Percentiles rank a stretch among this genome's conserved stretches.
These are phyloP conservation scores for Corythoichthys haematopterus DNA, from an alignment of 2,113 vertebrate species.

Conservation along the genomic window DNA sequence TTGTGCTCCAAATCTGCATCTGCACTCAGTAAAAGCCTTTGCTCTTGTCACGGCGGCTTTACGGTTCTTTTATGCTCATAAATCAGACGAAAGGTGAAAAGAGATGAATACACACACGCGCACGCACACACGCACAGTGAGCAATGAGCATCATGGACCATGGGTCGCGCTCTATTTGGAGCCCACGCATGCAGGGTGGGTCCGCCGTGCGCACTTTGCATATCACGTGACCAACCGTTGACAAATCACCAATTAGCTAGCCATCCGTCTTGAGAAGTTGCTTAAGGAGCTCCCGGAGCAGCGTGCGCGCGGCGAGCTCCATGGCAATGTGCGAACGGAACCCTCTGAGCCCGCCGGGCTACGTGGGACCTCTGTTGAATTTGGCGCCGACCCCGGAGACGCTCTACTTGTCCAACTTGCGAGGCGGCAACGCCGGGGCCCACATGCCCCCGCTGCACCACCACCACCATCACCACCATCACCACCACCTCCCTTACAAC, in stretches of 20 bases:
- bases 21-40: not conserved
- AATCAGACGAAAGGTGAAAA: slow-evolving; percentile 5
- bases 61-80: slow-evolving; percentile 2
- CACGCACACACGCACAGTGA: not conserved
- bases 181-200: slow-evolving; percentile 55
- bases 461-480: slow-evolving; percentile 55
- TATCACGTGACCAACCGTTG: slow-evolving; percentile 73
- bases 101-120: not conserved
- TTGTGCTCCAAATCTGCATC: not conserved
- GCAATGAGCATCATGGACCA: not conserved
- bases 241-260: slow-evolving; percentile 77
- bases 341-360: slow-evolving; percentile 88
- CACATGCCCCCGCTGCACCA: slow-evolving; percentile 78
- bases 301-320: slow-evolving; percentile 75
- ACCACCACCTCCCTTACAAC: slow-evolving; percentile 81
- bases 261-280: slow-evolving; percentile 84
- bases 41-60: not conserved
- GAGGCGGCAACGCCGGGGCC: slow-evolving; percentile 78
- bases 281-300: slow-evolving; percentile 81
- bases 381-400: slow-evolving; percentile 84
- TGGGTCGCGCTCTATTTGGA: slow-evolving; percentile 40
- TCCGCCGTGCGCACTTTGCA: slow-evolving; percentile 64
- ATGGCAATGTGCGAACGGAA: slow-evolving; percentile 95
- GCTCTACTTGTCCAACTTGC: slow-evolving; percentile 87
- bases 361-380: slow-evolving; percentile 88